Base-by-base conservation (phyloP, 2,113 vertebrate species). In the Gadus macrocephalus region DNA sequence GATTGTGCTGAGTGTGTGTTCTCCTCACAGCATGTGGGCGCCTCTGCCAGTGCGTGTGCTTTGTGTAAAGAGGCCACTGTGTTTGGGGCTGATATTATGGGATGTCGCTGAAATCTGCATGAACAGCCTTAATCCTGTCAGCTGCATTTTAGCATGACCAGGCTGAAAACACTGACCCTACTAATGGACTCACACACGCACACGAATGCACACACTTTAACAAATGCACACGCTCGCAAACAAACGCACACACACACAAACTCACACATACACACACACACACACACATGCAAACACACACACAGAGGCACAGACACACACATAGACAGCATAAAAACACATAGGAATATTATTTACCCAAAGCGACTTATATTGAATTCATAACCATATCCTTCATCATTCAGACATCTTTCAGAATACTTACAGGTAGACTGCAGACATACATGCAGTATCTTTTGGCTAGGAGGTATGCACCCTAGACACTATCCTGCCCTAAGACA, bases 61-160 rank as follows among this genome's bases (percentile, higher is more conserved):
- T 59, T 64, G 66, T 78, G 72, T 38, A 69, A 73, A 62, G 62
- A 56, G 55, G 78, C 73, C 65, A 53, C 60, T 69, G 78, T 66
- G 70, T 83, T 86, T 84, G 85, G 60, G 67, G 53, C 25, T 64
- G 25, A 22, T 71, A 62, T 83, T 82, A 83, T 16, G 75, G 72
- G 74, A 82, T 81, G 80, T 67, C 25, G 61, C 74, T 78, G 74
- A 82, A 86, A 88, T 90, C 80, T 82, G 78, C 72, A 75, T 78
- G 72, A 62, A 74, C 75, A 81, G 76, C 78, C 69, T 53, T 83
- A 82, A 83, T 88, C 78, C 78, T 66, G 70, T 67, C 55, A 35
- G 69, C 61, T 35, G 64, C 80, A 79, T 87, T 87, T 85, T 66
- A 77, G 75, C 59, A 72, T 75, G 86, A 86, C 74, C 84, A 69